These are phyloP conservation scores for Glossosoma conforme DNA, from an alignment of 1,140 invertebrate species.

Conservation along the genomic window DNA sequence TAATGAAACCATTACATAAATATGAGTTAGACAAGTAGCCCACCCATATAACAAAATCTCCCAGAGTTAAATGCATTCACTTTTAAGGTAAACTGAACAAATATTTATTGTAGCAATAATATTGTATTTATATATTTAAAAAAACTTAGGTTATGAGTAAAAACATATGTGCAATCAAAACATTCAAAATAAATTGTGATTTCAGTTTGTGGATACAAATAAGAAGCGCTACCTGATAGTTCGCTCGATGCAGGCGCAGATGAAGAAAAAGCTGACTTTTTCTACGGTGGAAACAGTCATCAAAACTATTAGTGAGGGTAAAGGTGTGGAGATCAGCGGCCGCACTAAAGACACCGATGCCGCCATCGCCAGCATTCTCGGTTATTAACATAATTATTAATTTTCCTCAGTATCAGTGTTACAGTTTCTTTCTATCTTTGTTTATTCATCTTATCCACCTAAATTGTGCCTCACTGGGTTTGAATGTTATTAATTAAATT, in stretches of 20 bases:
- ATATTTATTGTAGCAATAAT: too few relatives aligned
- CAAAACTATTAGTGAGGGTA: conserved; percentile 41
- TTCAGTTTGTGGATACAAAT: conserved; percentile 56
- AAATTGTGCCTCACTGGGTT: background rate
- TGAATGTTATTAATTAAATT: background rate
- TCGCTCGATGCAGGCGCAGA: conserved; percentile 58
- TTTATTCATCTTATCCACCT: background rate
- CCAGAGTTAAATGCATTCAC: too few relatives aligned
- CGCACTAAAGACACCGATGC: conserved; percentile 46
- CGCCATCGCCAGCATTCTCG: conserved; percentile 45
- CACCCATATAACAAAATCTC: too few relatives aligned
- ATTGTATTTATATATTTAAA: background rate
- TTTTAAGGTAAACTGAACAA: too few relatives aligned
- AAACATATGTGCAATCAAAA: background rate
- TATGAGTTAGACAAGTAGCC: too few relatives aligned
- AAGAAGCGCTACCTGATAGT: conserved; percentile 56
- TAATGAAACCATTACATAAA: too few relatives aligned
- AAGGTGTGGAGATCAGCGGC: conserved; percentile 44
- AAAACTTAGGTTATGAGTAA: background rate
- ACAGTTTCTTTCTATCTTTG: background rate
- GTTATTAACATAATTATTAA: conserved; percentile 30
- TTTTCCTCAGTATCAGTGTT: too few relatives aligned
- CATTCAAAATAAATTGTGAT: conserved; percentile 18
- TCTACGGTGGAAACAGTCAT: conserved; percentile 66
- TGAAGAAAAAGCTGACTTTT: conserved; percentile 54